Evolutionary conservation across 1,140 invertebrate genomes (phyloP).

Genomic region (Pogonognathellus flavescens): DNA sequence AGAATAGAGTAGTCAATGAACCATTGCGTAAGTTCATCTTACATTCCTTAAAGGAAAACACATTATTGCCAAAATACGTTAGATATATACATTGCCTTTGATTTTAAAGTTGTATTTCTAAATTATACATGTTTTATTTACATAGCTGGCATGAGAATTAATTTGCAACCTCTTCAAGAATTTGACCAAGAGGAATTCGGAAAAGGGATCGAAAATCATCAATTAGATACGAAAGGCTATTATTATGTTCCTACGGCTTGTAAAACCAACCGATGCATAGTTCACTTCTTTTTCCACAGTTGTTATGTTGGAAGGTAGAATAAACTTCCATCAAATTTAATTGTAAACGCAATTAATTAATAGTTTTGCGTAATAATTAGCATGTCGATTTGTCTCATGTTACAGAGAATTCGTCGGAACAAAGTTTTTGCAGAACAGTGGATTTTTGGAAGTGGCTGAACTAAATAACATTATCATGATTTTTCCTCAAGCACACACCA

Average conservation of each 20-base stretch:
- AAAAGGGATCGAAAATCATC: not conserved
- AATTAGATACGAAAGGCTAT: not conserved
- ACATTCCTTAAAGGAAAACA: not conserved
- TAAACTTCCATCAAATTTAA: too few species aligned
- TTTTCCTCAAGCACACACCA: constrained; percentile 50
- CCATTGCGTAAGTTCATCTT: not conserved
- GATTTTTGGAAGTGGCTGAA: constrained; percentile 60
- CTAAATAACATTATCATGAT: constrained; percentile 57
- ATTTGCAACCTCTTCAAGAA: not conserved
- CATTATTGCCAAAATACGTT: too few species aligned
- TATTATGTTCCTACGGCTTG: not conserved
- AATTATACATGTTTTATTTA: not conserved
- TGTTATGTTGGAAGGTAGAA: too few species aligned
- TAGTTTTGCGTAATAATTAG: too few species aligned
- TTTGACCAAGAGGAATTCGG: constrained; percentile 8
- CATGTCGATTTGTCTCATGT: too few species aligned
- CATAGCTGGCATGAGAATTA: not conserved
- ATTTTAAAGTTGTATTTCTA: not conserved
- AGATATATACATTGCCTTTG: too few species aligned
- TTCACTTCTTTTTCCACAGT: too few species aligned
- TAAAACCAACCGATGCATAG: too few species aligned
- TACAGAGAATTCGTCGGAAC: constrained; percentile 58
- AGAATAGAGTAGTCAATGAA: not conserved
- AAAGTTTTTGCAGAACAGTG: constrained; percentile 48
- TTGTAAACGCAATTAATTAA: too few species aligned